Conservation (phyloP, 2,888 invertebrate species). For the Drosophila sordidapex region DNA sequence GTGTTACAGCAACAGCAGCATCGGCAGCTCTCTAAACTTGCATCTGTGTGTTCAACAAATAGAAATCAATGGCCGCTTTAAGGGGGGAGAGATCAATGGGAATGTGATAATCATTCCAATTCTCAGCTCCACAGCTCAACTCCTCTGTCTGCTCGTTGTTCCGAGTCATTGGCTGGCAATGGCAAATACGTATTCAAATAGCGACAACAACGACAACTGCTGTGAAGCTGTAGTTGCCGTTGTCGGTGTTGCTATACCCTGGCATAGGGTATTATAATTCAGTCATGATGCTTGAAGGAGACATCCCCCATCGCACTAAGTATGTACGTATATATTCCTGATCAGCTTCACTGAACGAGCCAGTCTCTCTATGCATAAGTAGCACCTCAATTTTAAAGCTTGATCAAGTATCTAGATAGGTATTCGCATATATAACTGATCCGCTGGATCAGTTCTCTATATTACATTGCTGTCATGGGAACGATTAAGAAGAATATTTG, state of each 20-base stretch:
- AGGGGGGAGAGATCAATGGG: conserved; percentile 44
- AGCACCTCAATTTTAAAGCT: background rate
- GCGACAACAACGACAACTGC: conserved; percentile 46
- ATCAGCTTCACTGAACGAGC: background rate
- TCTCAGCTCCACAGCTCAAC: conserved; percentile 23
- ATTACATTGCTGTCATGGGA: background rate
- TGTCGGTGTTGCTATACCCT: conserved; percentile 20
- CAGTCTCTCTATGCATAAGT: background rate
- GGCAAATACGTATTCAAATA: conserved; percentile 70
- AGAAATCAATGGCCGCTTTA: conserved; percentile 74
- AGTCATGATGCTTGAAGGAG: background rate
- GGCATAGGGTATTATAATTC: conserved; percentile 1
- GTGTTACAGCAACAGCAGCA: conserved; percentile 9
- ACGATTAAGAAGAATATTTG: background rate
- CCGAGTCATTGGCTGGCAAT: conserved; percentile 76
- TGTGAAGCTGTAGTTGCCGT: conserved; percentile 9
- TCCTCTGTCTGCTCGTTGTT: conserved; percentile 49
- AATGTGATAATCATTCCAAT: conserved; percentile 67
- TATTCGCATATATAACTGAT: too few species aligned
- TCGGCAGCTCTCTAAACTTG: conserved; percentile 26
- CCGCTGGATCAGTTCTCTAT: background rate
- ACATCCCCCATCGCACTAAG: background rate
- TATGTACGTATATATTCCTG: background rate
- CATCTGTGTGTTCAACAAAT: conserved; percentile 68
- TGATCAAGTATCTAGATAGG: background rate